Evolutionary conservation across 2,113 vertebrate species (phyloP).

Genomic region (Dromas ardeola): DNA sequence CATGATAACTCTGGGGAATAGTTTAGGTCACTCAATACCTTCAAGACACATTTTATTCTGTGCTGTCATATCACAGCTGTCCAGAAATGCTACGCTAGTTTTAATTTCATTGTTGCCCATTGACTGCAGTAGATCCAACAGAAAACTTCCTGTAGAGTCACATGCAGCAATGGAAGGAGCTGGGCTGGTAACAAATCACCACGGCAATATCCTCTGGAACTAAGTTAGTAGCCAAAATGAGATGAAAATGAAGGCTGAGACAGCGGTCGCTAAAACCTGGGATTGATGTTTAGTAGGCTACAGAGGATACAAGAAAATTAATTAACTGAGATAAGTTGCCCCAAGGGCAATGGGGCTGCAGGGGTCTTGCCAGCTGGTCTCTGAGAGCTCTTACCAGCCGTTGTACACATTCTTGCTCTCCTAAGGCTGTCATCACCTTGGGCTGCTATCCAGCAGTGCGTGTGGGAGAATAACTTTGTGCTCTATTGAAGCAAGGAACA

Average conservation of each 20-base stretch:
- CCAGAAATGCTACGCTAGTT: background rate
- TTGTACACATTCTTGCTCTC: accelerated
- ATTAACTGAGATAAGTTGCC: background rate
- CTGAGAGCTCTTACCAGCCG: background rate
- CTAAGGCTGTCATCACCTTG: background rate
- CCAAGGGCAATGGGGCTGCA: background rate
- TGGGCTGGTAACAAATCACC: background rate
- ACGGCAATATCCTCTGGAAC: background rate
- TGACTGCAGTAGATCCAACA: background rate
- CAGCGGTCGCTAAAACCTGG: background rate
- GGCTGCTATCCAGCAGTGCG: background rate
- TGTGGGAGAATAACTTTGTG: background rate
- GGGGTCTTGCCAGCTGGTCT: background rate
- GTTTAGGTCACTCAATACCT: background rate
- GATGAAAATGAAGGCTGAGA: background rate
- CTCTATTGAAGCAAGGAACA: background rate
- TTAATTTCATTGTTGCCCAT: background rate
- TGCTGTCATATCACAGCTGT: background rate
- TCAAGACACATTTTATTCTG: background rate
- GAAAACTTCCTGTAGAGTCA: background rate
- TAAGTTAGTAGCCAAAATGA: background rate
- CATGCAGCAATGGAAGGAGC: background rate
- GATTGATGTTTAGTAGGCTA: background rate
- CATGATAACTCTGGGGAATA: background rate
- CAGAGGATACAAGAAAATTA: background rate